Base-by-base conservation (phyloP, 2,888 invertebrate genomes). In the Melanotus villosus region DNA sequence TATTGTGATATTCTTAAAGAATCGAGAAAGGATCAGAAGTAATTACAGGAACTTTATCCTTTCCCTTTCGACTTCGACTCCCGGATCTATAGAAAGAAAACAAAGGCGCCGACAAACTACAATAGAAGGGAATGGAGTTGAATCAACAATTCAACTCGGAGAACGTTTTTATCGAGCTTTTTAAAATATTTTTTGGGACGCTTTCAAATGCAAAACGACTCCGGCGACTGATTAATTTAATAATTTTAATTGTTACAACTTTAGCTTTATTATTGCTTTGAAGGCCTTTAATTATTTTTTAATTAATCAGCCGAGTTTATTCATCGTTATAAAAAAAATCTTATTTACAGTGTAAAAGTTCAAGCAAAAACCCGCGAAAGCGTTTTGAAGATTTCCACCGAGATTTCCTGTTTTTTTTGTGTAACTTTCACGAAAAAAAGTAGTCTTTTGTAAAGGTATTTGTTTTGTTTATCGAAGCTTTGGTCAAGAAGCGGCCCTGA, bases 61-160 rank as follows among this genome's bases (percentile, higher is more conserved):
- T 50, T 57, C 50, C 41, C 58, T 62, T 65, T 60, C 54, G 65
- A 12, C 34, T 57, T 59, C 52, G 43, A 50, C 63, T 57, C 45
- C 47, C 38, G 43, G 19, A 18, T 34, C 69, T 56, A 65, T 60
- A 69, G 54, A 69, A 69, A 34, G 59, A 43, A 58, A 60, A 69
- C 69, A 69, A 69, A 69, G 43, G 69, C 32, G 56, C 66, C 60
- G 62, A 67, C 70, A 68, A 72, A 70, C 70, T 67, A 70, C 67
- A 73, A 72, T 73, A 67, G 62, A 71, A 69, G 68, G 65, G 71
- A 67, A 57, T 45, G 54, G 64, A 69, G 63, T 72, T 65, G 62
- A 73, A 70, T 66, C 73, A 70, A 71, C 70, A 72, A 68, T 72
- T 71, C 68, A 43, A 14, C 36, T 18, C 30, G 4, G 41, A n/a